Conservation (phyloP, 2,797 vertebrate species). For the Enteromius afrohamiltoni region DNA sequence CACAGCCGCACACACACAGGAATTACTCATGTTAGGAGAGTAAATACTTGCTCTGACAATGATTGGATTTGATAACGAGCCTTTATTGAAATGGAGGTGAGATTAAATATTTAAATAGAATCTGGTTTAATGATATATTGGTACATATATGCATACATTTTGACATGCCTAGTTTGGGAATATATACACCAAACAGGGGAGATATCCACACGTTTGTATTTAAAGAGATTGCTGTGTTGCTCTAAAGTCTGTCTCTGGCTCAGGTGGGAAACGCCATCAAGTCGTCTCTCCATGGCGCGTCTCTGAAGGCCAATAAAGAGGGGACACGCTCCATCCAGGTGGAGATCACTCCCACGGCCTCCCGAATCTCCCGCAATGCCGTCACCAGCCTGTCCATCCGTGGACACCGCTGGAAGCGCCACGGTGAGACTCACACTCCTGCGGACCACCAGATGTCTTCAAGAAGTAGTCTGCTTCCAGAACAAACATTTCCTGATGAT, state of each 20-base stretch:
- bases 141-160: not conserved
- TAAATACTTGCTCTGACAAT: not conserved
- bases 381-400: conserved; percentile 98
- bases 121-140: too few relatives aligned
- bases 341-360: conserved; percentile 95
- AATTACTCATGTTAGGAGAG: not conserved
- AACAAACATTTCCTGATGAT: too few relatives aligned
- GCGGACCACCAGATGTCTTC: not conserved
- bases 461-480: too few relatives aligned
- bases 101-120: too few relatives aligned
- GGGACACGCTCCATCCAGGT: conserved; percentile 94
- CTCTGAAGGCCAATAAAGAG: conserved; percentile 92
- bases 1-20: not conserved
- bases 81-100: not conserved
- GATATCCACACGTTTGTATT: not conserved
- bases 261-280: conserved; percentile 98
- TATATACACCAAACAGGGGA: not conserved
- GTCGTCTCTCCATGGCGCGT: conserved; percentile 88
- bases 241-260: conserved; percentile 20
- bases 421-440: conserved; percentile 82
- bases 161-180: not conserved
- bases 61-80: not conserved
- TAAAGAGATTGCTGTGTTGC: not conserved
- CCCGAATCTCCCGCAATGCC: conserved; percentile 96
- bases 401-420: conserved; percentile 98